phyloP scores from a whole-genome alignment of 2,797 vertebrate species.

The Lophotriccus pileatus region DNA sequence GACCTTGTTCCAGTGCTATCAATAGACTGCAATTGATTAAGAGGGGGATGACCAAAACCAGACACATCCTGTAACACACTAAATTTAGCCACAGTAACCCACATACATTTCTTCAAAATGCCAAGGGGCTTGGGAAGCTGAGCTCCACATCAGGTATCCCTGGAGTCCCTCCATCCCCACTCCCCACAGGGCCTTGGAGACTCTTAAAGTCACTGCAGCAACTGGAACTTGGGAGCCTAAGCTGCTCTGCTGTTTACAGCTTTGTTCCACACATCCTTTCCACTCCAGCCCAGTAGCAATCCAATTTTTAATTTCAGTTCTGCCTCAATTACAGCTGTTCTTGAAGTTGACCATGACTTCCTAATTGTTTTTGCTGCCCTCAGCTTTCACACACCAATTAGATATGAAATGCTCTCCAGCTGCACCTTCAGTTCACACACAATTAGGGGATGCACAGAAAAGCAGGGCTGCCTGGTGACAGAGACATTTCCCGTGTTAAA shows the following conservation, averaged over 20 bases:
- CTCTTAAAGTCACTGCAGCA: background rate
- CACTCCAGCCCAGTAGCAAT: background rate
- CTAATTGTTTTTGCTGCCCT: conserved; percentile 22
- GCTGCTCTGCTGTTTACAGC: background rate
- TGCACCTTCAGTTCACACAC: conserved; percentile 13
- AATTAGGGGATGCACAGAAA: background rate
- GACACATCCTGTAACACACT: background rate
- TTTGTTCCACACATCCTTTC: background rate
- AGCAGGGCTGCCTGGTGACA: background rate
- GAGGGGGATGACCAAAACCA: background rate
- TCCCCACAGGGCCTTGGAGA: background rate
- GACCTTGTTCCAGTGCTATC: background rate
- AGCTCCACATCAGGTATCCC: background rate
- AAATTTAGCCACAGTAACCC: background rate
- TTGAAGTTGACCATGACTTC: conserved; percentile 4
- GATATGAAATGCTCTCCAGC: background rate
- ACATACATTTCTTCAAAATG: background rate
- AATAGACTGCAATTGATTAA: background rate
- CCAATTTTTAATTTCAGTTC: conserved; percentile 16
- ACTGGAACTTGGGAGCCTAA: background rate
- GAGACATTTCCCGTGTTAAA: conserved; percentile 3
- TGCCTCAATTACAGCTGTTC: conserved; percentile 14
- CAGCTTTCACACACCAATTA: conserved; percentile 30
- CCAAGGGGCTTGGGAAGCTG: background rate
- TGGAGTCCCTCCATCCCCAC: background rate